A percentile compares a stretch with the other conserved stretches of the same genome.
Conservation (phyloP, 2,888 invertebrate species). For the Chymomyza procnemis region DNA sequence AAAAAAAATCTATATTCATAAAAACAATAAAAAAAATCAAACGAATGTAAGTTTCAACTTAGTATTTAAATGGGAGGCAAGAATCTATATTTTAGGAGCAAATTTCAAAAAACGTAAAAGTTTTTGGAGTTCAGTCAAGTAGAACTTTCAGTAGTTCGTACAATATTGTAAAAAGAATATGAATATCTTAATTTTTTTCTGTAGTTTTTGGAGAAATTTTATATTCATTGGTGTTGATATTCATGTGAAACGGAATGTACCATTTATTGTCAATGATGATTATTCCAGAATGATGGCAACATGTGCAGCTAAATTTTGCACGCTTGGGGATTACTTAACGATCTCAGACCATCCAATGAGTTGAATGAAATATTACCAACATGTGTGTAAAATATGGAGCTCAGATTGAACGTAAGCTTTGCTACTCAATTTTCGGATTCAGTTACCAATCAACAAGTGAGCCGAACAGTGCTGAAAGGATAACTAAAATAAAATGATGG, state of each 20-base stretch:
- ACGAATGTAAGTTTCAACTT: conserved; percentile 13
- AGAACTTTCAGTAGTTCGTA: too few species aligned
- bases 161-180: too few species aligned
- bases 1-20: conserved; percentile 62
- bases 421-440: neutral
- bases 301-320: neutral
- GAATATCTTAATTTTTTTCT: too few species aligned
- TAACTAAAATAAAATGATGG: neutral
- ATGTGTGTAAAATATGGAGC: conserved; percentile 16
- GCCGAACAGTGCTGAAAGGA: neutral
- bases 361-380: neutral
- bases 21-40: conserved; percentile 41
- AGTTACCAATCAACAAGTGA: neutral
- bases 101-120: too few species aligned
- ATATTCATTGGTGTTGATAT: neutral
- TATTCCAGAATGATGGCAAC: neutral
- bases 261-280: neutral
- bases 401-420: neutral
- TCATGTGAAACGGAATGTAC: neutral
- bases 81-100: too few species aligned
- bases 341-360: neutral
- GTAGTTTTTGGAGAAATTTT: too few species aligned
- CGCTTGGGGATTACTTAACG: neutral
- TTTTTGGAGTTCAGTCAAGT: too few species aligned
- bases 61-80: too few species aligned